Percentiles rank a stretch among this genome's conserved stretches.
These are phyloP conservation scores for Brienomyrus longianalis DNA, from an alignment of 2,113 vertebrate genomes.

Conservation along the genomic window DNA sequence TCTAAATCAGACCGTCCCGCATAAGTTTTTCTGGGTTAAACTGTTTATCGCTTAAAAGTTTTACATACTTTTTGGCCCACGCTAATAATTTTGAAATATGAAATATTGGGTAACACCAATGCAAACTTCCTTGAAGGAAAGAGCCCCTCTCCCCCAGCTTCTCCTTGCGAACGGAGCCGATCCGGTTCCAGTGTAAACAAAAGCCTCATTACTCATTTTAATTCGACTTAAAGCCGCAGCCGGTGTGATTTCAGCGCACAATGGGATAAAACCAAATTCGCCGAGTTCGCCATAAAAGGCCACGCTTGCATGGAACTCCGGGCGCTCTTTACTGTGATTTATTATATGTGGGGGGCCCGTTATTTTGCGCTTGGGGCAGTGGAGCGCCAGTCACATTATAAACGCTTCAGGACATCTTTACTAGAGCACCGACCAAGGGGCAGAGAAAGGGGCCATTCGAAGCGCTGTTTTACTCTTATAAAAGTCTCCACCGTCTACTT, in stretches of 20 bases:
- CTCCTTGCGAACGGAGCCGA: not conserved
- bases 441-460: not conserved
- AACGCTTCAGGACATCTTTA: not conserved
- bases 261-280: not conserved
- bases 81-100: not conserved
- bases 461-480: not conserved
- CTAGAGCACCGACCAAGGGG: not conserved
- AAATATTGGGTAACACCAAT: not conserved
- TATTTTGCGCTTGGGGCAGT: not conserved
- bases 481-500: not conserved
- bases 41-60: not conserved
- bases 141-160: not conserved
- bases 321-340: not conserved
- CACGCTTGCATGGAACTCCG: not conserved
- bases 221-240: not conserved
- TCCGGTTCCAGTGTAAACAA: slow-evolving; percentile 12
- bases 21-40: not conserved
- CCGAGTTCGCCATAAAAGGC: slow-evolving; percentile 11
- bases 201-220: slow-evolving; percentile 20
- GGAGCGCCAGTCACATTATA: not conserved
- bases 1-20: not conserved
- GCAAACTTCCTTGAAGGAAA: not conserved
- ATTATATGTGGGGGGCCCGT: not conserved
- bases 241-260: not conserved
- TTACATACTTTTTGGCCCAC: not conserved